Base-by-base conservation (phyloP, 92 coral and sea anemone species). In the Actinernus sp. region DNA sequence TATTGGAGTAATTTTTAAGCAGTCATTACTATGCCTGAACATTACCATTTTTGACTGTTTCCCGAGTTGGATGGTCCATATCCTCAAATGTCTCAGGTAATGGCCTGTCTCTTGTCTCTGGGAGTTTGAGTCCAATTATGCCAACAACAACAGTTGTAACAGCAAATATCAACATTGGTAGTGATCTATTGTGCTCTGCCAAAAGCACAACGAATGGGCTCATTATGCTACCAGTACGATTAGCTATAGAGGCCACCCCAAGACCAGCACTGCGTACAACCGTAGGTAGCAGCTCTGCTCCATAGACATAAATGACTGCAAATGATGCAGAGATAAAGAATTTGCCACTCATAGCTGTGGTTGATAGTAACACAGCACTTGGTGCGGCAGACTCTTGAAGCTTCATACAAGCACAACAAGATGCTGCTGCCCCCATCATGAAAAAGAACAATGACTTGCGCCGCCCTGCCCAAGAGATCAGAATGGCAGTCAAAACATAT, bases 51-150 rank as follows among this genome's bases (percentile, higher is more conserved):
- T n/a, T 14, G 8, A 34, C 41, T 6, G 8, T 34, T 6, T 34
- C 8, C 41, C 8, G 8, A 34, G 14, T 14, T 27, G 67, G 58
- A 13, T 71, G 19, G 21, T 83, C 90, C 48, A 83, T 44, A 61
- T 93, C 98, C 30, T 93, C 97, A 58, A 93, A 61, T 12, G 97
- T 90, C 40, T 93, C 98, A 25, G 97, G 92, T 56, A 93, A 58
- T 2, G 97, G 75, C 26, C 64, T 82, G 3, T 93, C 96, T 44
- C 86, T 71, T 1, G 98, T 93, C 67, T 93, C 98, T 11, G 96
- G 92, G 33, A 93, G 61, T 81, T 58, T 86, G 31, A 87, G 83
- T 37, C 97, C 93, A 21, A 68, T 37, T 27, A 93, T n/a, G 2
- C 92, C 98, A 0, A 92, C 93, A 14, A 75, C 76, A 24, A 87